phyloP scores from a whole-genome alignment of 2,888 invertebrate species.

The Lapara coniferarum region DNA sequence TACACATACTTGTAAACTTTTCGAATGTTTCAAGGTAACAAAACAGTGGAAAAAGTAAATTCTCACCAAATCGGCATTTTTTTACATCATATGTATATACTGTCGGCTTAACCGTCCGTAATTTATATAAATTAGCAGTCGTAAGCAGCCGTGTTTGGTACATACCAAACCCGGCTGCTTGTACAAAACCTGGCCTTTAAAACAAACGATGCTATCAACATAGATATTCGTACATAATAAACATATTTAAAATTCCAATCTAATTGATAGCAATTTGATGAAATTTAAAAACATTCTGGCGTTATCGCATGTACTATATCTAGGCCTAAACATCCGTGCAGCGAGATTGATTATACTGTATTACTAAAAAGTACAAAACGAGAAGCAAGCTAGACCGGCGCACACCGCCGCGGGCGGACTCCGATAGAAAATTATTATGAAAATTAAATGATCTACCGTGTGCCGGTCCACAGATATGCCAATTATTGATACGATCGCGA shows the following conservation, averaged over 20 bases:
- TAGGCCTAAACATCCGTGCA: constrained; percentile 53
- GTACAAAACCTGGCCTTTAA: background rate
- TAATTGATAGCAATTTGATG: constrained; percentile 10
- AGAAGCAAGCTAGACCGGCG: constrained; percentile 61
- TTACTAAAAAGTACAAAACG: constrained; percentile 74
- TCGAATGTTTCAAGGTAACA: background rate
- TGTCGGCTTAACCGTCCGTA: background rate
- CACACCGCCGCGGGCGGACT: constrained; percentile 62
- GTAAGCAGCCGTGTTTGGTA: too few relatives aligned
- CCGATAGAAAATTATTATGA: constrained; percentile 83
- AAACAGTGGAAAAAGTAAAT: too few relatives aligned
- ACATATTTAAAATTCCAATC: constrained; percentile 10
- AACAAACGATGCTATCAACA: background rate
- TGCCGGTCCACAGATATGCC: constrained; percentile 77
- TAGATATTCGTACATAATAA: constrained; percentile 1
- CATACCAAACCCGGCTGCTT: too few relatives aligned
- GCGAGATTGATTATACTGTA: constrained; percentile 76
- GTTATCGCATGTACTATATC: constrained; percentile 43
- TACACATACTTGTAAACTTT: background rate
- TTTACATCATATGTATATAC: too few relatives aligned
- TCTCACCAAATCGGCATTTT: too few relatives aligned
- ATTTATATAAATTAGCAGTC: too few relatives aligned
- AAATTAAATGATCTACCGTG: constrained; percentile 82
- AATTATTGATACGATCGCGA: constrained; percentile 79
- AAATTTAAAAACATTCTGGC: constrained; percentile 18